Base-by-base conservation (phyloP, 1,140 invertebrate species). In the Magallana gigas region DNA sequence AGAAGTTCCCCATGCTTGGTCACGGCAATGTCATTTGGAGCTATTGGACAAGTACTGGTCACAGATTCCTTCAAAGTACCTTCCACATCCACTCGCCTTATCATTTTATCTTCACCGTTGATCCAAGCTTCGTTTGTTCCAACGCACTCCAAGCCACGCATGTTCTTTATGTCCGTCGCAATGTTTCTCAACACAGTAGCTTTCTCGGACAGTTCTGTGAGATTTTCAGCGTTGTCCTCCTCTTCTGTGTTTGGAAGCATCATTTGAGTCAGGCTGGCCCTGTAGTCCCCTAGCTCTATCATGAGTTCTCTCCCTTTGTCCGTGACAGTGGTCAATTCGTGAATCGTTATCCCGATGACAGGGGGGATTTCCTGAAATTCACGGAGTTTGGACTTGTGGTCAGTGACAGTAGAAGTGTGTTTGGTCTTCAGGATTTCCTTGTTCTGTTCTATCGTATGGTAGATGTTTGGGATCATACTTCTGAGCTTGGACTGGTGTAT, bases 251-350 rank as follows among this genome's bases (percentile, higher is more conserved):
- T 16, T 1, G 60, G 16, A 4, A 18, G 60, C 8, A 14, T 64
- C 16, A n/a, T 64, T 18, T 64, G 60, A 18, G 60, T 64, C 60
- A 64, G 14, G 1, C 16, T n/a, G 14, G 60, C 60, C 14, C 14
- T 64, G 16, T n/a, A 64, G 60, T 64, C 60, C 60, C 60, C 60
- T 18, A 64, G 18, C 60, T 64, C 60, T 64, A 64, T n/a, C 16
- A 16, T 64, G 60, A 64, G 60, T 64, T 64, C 60, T 64, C 16
- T 64, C 60, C 60, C 60, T 64, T 64, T 64, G 60, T 64, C 18
- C 16, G 60, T 64, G 16, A 64, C 18, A n/a, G 60, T 64, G 18
- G 16, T 64, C 60, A 64, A 18, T 64, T 64, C 60, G 1, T 64
- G 60, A 64, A 64, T 64, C 6, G 60, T 64, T 16, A 64, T 64